Evolutionary conservation across 2,113 vertebrate genomes (phyloP).

Genomic region (Leptobrachium leishanense): DNA sequence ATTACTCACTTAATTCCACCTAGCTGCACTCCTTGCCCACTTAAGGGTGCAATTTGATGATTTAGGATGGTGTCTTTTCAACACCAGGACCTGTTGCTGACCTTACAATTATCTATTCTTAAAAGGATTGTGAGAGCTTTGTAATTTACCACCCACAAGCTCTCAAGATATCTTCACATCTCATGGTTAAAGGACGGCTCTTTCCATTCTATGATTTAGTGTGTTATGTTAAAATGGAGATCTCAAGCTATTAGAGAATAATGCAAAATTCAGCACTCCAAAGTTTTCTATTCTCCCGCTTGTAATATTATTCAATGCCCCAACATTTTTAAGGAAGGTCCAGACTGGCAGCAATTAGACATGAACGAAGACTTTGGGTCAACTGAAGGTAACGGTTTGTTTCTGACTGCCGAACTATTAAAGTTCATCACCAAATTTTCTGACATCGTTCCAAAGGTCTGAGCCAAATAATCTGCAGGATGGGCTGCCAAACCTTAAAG

Average conservation of each 20-base stretch:
- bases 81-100: constrained; percentile 46
- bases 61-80: constrained; percentile 44
- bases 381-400: too few species aligned
- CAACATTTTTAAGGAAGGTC: not conserved
- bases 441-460: too few species aligned
- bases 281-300: constrained; percentile 24
- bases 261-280: constrained; percentile 22
- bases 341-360: too few species aligned
- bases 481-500: too few species aligned
- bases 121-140: constrained; percentile 46
- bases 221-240: constrained; percentile 34
- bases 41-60: constrained; percentile 50
- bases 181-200: constrained; percentile 27
- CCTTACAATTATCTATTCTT: constrained; percentile 47
- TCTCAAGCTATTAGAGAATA: constrained; percentile 33
- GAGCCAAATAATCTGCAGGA: too few species aligned
- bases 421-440: too few species aligned
- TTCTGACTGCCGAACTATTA: too few species aligned
- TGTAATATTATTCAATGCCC: constrained; percentile 22
- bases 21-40: constrained; percentile 31
- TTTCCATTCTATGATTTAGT: constrained; percentile 35
- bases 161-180: constrained; percentile 31
- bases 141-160: constrained; percentile 46
- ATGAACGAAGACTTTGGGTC: too few species aligned
- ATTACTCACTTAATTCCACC: constrained; percentile 50